Evolutionary conservation across 2,888 invertebrate genomes (phyloP), one percentile per base, ranked within the genome.

Genomic region (Melinaea menophilus): DNA sequence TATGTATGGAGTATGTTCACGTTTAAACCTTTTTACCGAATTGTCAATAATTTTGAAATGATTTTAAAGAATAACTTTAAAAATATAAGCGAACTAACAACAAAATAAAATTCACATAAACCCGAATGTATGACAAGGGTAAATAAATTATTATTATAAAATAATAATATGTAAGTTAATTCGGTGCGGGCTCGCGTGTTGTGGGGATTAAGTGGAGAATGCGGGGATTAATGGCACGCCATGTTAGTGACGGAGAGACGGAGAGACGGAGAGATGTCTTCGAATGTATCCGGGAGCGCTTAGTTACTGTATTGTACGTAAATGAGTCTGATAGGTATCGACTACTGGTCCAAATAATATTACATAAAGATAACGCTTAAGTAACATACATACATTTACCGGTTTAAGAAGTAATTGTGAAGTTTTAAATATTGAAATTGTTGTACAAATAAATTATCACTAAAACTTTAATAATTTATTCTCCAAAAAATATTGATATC

Each of bases 181-280:
- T 76, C 69, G 74, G 83, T 87, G 86, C 86, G 88, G 88, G 88
- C 71, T 81, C 78, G 84, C 84, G 86, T 86, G 87, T 77, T 73
- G 62, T 59, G 65, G 66, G 84, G 86, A 87, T 88, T 87, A 87
- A 65, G 74, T 71, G 73, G 72, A 60, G 68, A 71, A 68, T 68
- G 67, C 64, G 72, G 73, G 77, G 75, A 78, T 73, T 86, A 86
- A 86, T 85, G 85, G 82, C 77, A 76, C 79, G 85, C 84, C 84
- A 82, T 73, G 81, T 75, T 77, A 79, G 82, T 82, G 84, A 84
- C 81, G 79, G 72, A 70, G 73, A 72, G 84, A 84, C 81, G 79
- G 72, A 70, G 73, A 72, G 84, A 84, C 81, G 79, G 72, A 70
- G 73, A 72, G 70, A 66, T 72, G 65, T 68, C 72, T 68, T 67